A percentile compares a stretch with the other conserved stretches of the same genome.
These are phyloP conservation scores for Benthosema pterotum DNA, from an alignment of 2,797 vertebrate species.

Conservation along the genomic window DNA sequence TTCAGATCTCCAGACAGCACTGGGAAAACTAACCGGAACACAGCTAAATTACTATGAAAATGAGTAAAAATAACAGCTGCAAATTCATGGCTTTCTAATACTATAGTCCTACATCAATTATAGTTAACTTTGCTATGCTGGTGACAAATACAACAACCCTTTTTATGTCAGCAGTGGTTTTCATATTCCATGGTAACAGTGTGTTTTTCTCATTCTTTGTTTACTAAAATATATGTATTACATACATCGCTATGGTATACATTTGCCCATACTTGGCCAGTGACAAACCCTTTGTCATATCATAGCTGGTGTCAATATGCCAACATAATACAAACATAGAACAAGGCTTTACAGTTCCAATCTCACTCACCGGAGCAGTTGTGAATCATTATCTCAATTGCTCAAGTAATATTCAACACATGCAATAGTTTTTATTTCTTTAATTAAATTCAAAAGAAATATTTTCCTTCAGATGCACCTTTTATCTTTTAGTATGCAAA, in stretches of 20 bases:
- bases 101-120: not conserved
- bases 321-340: constrained; percentile 32
- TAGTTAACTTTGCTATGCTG: not conserved
- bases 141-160: not conserved
- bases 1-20: not conserved
- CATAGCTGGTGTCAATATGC: constrained; percentile 1
- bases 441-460: not conserved
- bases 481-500: constrained; percentile 7
- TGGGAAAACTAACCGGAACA: not conserved
- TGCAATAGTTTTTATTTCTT: constrained; percentile 19
- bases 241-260: constrained; percentile 22
- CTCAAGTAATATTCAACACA: not conserved
- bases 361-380: constrained; percentile 34
- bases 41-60: not conserved
- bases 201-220: constrained; percentile 11
- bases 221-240: constrained; percentile 10
- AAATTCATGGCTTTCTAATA: not conserved
- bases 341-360: constrained; percentile 33
- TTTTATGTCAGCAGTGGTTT: constrained; percentile 59
- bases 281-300: constrained; percentile 3
- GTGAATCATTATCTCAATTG: constrained; percentile 22
- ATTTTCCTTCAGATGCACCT: constrained; percentile 1
- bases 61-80: not conserved
- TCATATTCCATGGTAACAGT: constrained; percentile 34
- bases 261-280: constrained; percentile 1